Base-by-base conservation (phyloP, 2,113 vertebrate genomes). In the Camelus dromedarius region DNA sequence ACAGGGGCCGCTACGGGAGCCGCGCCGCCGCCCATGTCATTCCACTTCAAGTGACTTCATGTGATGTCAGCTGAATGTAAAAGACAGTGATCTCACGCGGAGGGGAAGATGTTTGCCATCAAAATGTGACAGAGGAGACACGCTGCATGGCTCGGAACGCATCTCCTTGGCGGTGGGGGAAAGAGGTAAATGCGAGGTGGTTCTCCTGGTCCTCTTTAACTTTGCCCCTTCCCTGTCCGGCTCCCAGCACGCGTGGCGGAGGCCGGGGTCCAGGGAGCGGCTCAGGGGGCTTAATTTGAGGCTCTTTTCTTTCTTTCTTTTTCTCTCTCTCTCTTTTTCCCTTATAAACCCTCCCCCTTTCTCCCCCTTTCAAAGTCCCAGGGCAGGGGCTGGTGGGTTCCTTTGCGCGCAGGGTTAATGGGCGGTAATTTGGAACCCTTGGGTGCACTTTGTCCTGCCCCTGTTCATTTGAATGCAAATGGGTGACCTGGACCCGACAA, bases 391-490 rank as follows among this genome's bases (percentile, higher is more conserved):
- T 98, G 98, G 99, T 99, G 98, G 98, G 99, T 98, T 99, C 98
- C 99, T 99, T 98, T 98, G 98, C 98, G 98, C 98, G 98, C 98
- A 97, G 98, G 98, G 98, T 99, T 99, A 99, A 99, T 99, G 99
- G 99, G 99, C 99, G 98, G 99, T 99, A 99, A 99, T 99, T 99
- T 99, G 99, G 98, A 99, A 98, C 99, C 99, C 99, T 99, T 99
- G 98, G 99, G 99, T 99, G 98, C 99, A 99, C 99, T 99, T 99
- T 99, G 99, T 99, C 99, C 99, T 95, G 93, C 98, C 97, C 98
- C 95, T 98, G 98, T 98, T 99, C 99, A 99, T 99, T 99, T 99
- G 98, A 99, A 99, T 99, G 99, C 99, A 99, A 99, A 99, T 99
- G 98, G 98, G 94, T 98, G 99, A 99, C 99, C 99, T 98, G 98